A percentile compares a stretch with the other conserved stretches of the same genome.
Evolutionary conservation across 2,888 invertebrate species (phyloP).

Genomic region (Acronicta aceris): DNA sequence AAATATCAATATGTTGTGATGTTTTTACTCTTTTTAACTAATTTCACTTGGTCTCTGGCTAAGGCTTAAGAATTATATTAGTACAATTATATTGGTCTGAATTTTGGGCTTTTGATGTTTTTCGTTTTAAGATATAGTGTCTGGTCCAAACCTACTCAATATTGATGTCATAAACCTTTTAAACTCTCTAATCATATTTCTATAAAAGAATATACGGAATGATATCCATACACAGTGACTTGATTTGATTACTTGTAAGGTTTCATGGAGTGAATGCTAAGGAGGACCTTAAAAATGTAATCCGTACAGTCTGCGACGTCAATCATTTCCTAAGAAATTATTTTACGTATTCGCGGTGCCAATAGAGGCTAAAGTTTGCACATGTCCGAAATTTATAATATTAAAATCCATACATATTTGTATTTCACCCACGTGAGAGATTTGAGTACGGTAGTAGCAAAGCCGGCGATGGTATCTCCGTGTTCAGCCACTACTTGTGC

Average conservation of each 20-base stretch:
- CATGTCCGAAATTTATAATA: slow-evolving; percentile 56
- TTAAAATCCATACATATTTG: slow-evolving; percentile 54
- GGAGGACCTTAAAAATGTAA: slow-evolving; percentile 20
- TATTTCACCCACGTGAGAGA: slow-evolving; percentile 65
- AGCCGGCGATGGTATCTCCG: slow-evolving; percentile 66
- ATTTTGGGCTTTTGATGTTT: too few relatives aligned
- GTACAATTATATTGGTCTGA: too few relatives aligned
- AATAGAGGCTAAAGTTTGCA: slow-evolving; percentile 39
- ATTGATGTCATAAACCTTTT: background rate
- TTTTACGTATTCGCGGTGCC: slow-evolving; percentile 50
- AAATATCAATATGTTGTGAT: background rate
- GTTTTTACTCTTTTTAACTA: background rate
- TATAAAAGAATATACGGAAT: background rate
- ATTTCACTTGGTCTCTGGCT: too few relatives aligned
- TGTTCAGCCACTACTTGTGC: slow-evolving; percentile 49
- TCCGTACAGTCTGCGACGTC: slow-evolving; percentile 31
- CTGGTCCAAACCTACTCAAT: background rate
- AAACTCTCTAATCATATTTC: too few relatives aligned
- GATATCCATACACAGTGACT: slow-evolving; percentile 1
- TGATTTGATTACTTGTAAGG: slow-evolving; percentile 16
- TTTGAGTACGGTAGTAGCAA: slow-evolving; percentile 60
- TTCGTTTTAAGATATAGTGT: too few relatives aligned
- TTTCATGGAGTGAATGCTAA: slow-evolving; percentile 39
- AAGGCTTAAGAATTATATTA: too few relatives aligned
- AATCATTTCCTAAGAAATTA: slow-evolving; percentile 52